These are phyloP conservation scores for Poecilia latipinna DNA, from an alignment of 2,113 vertebrate species.

Conservation along the genomic window DNA sequence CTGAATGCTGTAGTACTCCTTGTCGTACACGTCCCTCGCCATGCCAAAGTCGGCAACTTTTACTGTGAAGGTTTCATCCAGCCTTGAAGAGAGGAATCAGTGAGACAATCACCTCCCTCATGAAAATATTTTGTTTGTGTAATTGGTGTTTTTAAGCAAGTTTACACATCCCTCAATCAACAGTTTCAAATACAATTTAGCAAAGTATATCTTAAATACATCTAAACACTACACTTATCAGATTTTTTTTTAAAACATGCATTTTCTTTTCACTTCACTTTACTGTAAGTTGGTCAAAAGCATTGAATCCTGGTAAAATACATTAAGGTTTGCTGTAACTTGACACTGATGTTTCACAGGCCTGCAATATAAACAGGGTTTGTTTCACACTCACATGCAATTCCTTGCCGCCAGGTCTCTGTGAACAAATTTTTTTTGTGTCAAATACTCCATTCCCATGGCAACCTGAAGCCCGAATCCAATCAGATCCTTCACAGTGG, in stretches of 20 bases:
- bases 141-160: not conserved
- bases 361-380: not conserved
- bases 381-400: slow-evolving; percentile 90
- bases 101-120: not conserved
- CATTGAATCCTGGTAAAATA: not conserved
- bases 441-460: slow-evolving; percentile 94
- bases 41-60: slow-evolving; percentile 98
- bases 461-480: slow-evolving; percentile 96
- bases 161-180: not conserved
- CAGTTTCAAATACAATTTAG: not conserved
- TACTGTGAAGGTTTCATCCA: slow-evolving; percentile 90
- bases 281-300: not conserved
- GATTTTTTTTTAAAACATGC: not conserved
- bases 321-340: not conserved
- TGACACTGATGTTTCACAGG: not conserved
- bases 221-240: not conserved
- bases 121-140: not conserved
- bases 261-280: not conserved
- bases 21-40: slow-evolving; percentile 90
- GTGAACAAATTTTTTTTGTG: slow-evolving; percentile 94
- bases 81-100: slow-evolving; percentile 74
- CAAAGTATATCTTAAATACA: not conserved
- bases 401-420: slow-evolving; percentile 95
- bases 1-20: slow-evolving; percentile 94
- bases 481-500: slow-evolving; percentile 94